These are phyloP conservation scores for Pteropus alecto DNA, from an alignment of 2,113 vertebrate species.

Conservation along the genomic window DNA sequence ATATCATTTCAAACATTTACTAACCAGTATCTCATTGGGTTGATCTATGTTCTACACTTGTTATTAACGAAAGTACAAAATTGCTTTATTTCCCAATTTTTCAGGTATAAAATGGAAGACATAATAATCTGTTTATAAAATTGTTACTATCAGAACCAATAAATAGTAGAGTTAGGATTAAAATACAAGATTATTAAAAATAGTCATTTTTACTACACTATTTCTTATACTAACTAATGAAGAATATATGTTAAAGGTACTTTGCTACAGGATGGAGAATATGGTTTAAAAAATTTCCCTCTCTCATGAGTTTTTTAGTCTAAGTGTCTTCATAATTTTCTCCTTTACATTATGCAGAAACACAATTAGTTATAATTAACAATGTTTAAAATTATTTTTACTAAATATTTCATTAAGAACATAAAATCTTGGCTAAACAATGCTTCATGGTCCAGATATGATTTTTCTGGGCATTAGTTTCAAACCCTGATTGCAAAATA, in stretches of 20 bases:
- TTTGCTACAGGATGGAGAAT: background rate
- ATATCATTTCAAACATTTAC: background rate
- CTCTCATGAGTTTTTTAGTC: background rate
- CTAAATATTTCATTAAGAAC: background rate
- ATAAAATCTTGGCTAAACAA: background rate
- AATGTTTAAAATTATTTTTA: background rate
- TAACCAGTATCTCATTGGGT: fast-evolving
- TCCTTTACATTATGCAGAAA: background rate
- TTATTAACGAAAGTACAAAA: background rate
- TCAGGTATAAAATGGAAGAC: background rate
- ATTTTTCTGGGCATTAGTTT: background rate
- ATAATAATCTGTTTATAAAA: background rate
- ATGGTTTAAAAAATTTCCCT: background rate
- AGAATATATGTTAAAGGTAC: background rate
- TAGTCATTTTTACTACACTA: background rate
- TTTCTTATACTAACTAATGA: background rate
- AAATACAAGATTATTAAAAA: background rate
- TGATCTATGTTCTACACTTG: background rate
- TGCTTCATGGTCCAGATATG: background rate
- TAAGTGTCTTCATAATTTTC: background rate
- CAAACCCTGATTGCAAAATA: background rate
- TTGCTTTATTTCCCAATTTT: background rate
- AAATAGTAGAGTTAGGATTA: background rate
- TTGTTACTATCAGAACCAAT: background rate
- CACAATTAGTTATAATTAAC: background rate